Percentiles rank a stretch among this genome's conserved stretches.
phyloP scores from a whole-genome alignment of 2,888 invertebrate genomes.

The Auanema freiburgensis region DNA sequence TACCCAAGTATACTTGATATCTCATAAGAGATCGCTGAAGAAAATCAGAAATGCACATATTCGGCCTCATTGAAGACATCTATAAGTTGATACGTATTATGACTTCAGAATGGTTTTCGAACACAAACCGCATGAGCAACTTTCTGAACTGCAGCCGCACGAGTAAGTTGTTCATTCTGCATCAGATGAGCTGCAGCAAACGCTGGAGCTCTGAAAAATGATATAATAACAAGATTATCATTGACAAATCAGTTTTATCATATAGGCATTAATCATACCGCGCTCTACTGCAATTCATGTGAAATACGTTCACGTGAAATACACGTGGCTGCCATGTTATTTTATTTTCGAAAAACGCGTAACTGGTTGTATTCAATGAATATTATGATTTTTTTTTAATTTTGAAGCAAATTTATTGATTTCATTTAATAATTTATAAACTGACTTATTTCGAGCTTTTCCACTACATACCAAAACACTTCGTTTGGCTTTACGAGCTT shows the following conservation, averaged over 20 bases:
- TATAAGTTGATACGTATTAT: constrained; percentile 14
- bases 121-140: constrained; percentile 40
- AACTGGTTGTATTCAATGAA: too few relatives aligned
- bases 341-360: too few relatives aligned
- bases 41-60: constrained; percentile 55
- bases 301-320: too few relatives aligned
- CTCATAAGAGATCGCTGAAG: constrained; percentile 59
- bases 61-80: constrained; percentile 53
- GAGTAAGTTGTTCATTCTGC: constrained; percentile 44
- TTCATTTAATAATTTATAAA: neutral
- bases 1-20: constrained; percentile 33
- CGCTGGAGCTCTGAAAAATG: constrained; percentile 50
- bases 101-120: neutral
- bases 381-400: too few relatives aligned
- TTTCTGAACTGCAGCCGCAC: constrained; percentile 47
- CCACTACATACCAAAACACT: constrained; percentile 56
- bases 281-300: too few relatives aligned
- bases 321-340: too few relatives aligned
- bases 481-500: constrained; percentile 38
- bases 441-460: constrained; percentile 50
- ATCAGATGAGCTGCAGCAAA: constrained; percentile 60
- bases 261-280: too few relatives aligned
- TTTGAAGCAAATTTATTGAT: too few relatives aligned
- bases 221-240: neutral
- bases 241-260: neutral